Percentiles rank a stretch among this genome's conserved stretches.
phyloP scores from a whole-genome alignment of 1,140 invertebrate species.

The Bradysia coprophila region DNA sequence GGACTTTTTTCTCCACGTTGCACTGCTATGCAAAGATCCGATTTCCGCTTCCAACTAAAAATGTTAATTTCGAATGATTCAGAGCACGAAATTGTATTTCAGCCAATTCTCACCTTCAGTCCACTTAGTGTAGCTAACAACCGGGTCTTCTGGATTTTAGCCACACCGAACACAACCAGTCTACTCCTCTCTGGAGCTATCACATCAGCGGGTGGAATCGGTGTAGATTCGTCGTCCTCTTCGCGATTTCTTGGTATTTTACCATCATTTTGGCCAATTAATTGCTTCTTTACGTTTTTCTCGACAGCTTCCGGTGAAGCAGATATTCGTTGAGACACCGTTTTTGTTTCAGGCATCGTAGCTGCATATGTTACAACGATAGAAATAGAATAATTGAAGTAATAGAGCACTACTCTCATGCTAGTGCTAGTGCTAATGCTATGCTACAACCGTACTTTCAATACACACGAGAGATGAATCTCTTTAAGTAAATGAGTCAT shows the following conservation, averaged over 20 bases:
- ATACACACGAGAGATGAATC: no score
- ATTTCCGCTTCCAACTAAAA: conserved; percentile 19
- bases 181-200: conserved; percentile 14
- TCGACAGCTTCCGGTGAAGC: conserved; percentile 22
- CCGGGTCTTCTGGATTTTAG: conserved; percentile 70
- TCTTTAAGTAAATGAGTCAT: no score
- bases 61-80: no score
- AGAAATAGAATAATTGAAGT: no score
- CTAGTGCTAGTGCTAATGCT: no score
- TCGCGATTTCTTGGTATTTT: conserved; percentile 11
- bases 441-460: no score
- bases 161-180: conserved; percentile 55
- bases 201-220: conserved; percentile 27
- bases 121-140: conserved; percentile 81
- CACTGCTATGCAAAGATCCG: conserved; percentile 20
- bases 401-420: no score
- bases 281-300: conserved; percentile 17
- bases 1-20: conserved; percentile 22
- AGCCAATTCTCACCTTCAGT: conserved; percentile 43
- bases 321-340: conserved; percentile 34
- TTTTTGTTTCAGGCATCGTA: conserved; percentile 86
- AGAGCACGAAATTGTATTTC: neutral
- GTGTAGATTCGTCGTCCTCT: conserved; percentile 30
- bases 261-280: neutral
- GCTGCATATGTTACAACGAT: no score